phyloP scores from a whole-genome alignment of 1,140 invertebrate species.

The Heliconius himera region DNA sequence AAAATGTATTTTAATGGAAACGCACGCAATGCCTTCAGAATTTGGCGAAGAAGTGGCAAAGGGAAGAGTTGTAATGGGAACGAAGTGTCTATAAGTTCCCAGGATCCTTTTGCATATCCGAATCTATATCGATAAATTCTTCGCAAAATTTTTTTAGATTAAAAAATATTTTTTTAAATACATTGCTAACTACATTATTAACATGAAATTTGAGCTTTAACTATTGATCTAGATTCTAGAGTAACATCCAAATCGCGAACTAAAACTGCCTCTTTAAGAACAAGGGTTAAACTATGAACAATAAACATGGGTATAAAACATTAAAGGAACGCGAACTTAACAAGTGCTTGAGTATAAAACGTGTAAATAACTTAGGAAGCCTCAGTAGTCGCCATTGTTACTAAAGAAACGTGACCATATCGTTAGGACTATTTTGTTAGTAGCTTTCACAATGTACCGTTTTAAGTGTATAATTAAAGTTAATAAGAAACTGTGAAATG shows the following conservation, averaged over 20 bases:
- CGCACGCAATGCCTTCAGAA: no score
- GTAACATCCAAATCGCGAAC: no score
- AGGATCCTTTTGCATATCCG: no score
- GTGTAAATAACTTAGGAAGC: background rate
- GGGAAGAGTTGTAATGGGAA: no score
- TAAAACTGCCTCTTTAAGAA: background rate
- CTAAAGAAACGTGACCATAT: constrained; percentile 13
- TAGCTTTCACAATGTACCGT: background rate
- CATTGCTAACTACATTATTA: no score
- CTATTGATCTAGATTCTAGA: no score
- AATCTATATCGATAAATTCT: no score
- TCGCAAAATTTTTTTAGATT: no score
- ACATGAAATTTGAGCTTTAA: no score
- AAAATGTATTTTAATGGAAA: no score
- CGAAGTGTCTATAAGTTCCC: no score
- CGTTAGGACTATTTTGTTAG: constrained; percentile 6
- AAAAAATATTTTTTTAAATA: background rate
- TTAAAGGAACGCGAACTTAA: background rate
- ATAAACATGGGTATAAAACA: background rate
- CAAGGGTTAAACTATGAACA: background rate
- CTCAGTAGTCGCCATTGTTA: background rate
- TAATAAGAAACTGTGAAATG: background rate
- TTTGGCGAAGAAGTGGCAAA: no score
- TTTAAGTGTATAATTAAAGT: background rate
- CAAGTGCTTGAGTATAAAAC: background rate